Evolutionary conservation across 2,113 vertebrate species (phyloP), one percentile per base, ranked within the genome.

Genomic region (Corvus cornix): DNA sequence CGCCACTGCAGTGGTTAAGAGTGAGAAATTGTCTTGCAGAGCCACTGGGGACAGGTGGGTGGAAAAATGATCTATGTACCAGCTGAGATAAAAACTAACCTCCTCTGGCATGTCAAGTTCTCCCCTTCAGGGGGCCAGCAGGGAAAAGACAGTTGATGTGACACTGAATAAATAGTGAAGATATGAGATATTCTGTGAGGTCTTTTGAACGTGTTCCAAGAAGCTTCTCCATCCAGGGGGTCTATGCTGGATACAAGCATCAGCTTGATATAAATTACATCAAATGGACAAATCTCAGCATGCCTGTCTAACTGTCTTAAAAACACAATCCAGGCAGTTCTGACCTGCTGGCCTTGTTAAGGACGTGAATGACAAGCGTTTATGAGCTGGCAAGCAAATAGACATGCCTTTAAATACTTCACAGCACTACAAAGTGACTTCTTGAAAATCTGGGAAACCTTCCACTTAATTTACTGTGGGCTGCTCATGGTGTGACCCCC

Each of bases 271-370:
- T 73, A 83, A 88, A 87, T 77, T 72, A 78, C 89, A 95, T 93
- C 74, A 56, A 93, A 91, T 95, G 94, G 96, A 94, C 96, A 96
- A 84, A 96, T 96, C 97, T 96, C 97, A 97, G 95, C 97, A 96
- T 82, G 84, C 87, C 72, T 82, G 76, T 95, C 96, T 79, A 90
- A 75, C 55, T 2, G 0, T 48, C 77, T 95, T 83, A 78, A 90
- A 94, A 87, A 94, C 33, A 94, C 82, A 96, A 92, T 86, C 93
- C 84, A 84, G 72, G 92, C 94, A 90, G 63, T 80, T 87, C 64
- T 91, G 94, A 96, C 94, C 77, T 67, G 78, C 92, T 87, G 90
- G 84, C 95, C 91, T 81, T 84, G 82, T 87, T 92, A 88, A 97
- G 93, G 90, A 91, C 82, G 73, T 84, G 94, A 90, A 64, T 93